Evolutionary conservation across 1,140 invertebrate species (phyloP), one percentile per base, ranked within the genome.

Genomic region (Campoletis sonorensis): DNA sequence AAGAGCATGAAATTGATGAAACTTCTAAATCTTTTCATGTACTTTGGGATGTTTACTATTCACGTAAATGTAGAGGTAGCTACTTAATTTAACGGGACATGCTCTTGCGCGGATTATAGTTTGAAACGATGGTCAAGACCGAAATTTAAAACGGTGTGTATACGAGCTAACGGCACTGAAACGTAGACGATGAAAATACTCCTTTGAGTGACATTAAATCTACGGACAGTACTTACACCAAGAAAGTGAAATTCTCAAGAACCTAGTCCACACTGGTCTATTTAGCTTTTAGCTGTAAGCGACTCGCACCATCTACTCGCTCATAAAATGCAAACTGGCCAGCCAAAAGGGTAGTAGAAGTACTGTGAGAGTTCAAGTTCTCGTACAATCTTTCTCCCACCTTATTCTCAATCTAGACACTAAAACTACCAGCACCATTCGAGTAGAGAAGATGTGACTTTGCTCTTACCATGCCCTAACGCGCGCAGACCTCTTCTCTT

Each of bases 301-400:
- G 10, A 51, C 49, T 23, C 21, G 72, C 72, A 13, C 72, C 26
- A 75, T 77, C 30, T 54, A 37, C 54, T 61, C 18, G 67, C 61
- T 80, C 83, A 67, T 84, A 84, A 84, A 84, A 84, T 84, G 80
- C 80, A 81, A 81, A 76, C 67, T 30, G 61, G 10, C 37, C 82
- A 33, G 45, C 61, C n/a, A 64, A 26, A 67, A 40, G 40, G n/a
- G 45, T 26, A 61, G 73, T 27, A 61, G 54, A 64, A 61, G 51
- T 58, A 37, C 45, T 16, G 23, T 23, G 11, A n/a, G 71, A 79
- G 77, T 84, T 84, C 58, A 81, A 84, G 83, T 82, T 82, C 68
- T 79, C 79, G 58, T 61, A 64, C 79, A 64, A 75, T 72, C 64
- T 61, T 21, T 51, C 64, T 73, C 68, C 49, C 51, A 58, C 61